A percentile compares a stretch with the other conserved stretches of the same genome.
These are phyloP conservation scores for human DNA, from an alignment of 2,113 vertebrate genomes.

Conservation along the genomic window DNA sequence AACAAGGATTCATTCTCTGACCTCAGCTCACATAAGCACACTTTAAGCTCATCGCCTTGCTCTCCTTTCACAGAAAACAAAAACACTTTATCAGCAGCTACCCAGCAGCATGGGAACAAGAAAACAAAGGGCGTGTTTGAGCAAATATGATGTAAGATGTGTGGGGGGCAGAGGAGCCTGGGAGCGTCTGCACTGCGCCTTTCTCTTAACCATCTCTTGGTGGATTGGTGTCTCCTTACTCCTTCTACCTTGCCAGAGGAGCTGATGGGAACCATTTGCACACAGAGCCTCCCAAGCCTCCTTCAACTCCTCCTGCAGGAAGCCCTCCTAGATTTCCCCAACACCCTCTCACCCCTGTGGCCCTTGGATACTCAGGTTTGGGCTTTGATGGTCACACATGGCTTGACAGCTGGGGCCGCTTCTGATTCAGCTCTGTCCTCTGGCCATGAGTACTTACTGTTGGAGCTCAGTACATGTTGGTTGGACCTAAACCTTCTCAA, in stretches of 20 bases:
- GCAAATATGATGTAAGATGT: fast-evolving
- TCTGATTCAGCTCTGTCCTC: not conserved
- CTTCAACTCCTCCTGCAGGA: not conserved
- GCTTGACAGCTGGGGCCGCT: not conserved
- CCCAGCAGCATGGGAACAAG: not conserved
- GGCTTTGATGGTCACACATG: not conserved
- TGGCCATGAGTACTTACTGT: not conserved
- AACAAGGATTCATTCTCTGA: fast-evolving
- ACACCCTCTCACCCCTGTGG: not conserved
- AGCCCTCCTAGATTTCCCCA: not conserved
- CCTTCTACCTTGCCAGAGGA: not conserved
- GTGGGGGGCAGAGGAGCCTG: fast-evolving
- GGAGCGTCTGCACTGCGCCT: fast-evolving
- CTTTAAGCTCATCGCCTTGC: fast-evolving
- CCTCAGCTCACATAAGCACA: fast-evolving
- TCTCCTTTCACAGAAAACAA: not conserved
- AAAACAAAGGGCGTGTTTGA: not conserved
- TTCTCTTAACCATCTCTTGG: not conserved
- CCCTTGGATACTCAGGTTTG: not conserved
- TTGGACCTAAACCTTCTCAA: not conserved
- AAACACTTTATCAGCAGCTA: not conserved
- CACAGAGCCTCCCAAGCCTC: not conserved
- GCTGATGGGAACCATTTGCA: not conserved
- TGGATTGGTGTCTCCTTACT: not conserved
- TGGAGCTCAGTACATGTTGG: not conserved